Evolutionary conservation across 2,888 invertebrate species (phyloP), one percentile per base, ranked within the genome.

Genomic region (Sinotaia quadrata): DNA sequence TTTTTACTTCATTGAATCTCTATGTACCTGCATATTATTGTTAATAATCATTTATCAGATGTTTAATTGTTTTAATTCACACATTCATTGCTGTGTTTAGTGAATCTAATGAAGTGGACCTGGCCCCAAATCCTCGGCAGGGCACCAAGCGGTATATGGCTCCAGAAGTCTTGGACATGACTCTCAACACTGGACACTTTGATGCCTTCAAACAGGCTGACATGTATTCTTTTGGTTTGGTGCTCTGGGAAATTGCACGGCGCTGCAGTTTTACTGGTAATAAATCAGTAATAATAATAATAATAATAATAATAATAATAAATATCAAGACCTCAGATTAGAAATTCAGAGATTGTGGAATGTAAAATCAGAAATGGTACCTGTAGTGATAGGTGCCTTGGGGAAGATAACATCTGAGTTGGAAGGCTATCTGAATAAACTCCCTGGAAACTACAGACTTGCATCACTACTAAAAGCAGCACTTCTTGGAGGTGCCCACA

Each of bases 61-160:
- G 41, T 15, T 41, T 41, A 41, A 41, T 15, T 15, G 12, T 41
- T 15, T 2, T 4, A 31, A 21, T 7, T 15, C n/a, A 7, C 8
- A 33, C 21, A 5, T 58, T 34, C 21, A 18, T 24, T 65, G 67
- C 54, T 61, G 24, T 60, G 76, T 75, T 33, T 78, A 88, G 88
- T 81, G 90, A 90, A 75, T 88, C 87, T 34, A 90, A 89, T 78
- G 89, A 90, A 74, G 93, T 95, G 73, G 94, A 95, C 88, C 92
- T 95, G 80, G 74, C 93, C 5, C 82, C 88, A 3, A 94, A 94
- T 88, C 92, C 94, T 15, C 91, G 95, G 77, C 94, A 95, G 51
- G 96, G 96, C 73, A 96, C 96, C 2, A 91, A 85, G 56, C 92
- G 96, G 33, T 95, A 95, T 89, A 96, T 97, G 96, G 93, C 96